These are phyloP conservation scores for Conopomorpha cramerella DNA, from an alignment of 1,140 invertebrate genomes.

Conservation along the genomic window DNA sequence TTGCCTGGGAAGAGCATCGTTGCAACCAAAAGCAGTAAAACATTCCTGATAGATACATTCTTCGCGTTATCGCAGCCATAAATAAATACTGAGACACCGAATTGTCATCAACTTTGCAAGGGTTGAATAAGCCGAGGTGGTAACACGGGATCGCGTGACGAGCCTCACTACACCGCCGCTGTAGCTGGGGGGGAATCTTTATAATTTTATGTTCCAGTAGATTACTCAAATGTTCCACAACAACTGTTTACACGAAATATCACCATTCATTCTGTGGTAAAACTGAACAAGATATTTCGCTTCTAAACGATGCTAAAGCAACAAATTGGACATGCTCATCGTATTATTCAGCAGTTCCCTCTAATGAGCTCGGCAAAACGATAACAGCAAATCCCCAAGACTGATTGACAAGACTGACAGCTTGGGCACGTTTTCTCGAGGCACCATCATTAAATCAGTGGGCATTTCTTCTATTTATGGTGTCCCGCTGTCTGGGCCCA, in stretches of 20 bases:
- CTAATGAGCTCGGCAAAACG: constrained; percentile 22
- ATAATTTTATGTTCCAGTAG: constrained; percentile 18
- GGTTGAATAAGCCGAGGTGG: too few species aligned
- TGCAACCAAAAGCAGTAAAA: too few species aligned
- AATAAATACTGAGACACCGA: too few species aligned
- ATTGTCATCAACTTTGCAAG: too few species aligned
- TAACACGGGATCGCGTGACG: constrained; percentile 39
- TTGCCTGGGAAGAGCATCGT: too few species aligned
- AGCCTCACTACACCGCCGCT: constrained; percentile 18
- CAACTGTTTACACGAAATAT: constrained; percentile 5
- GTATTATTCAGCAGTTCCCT: constrained; percentile 6
- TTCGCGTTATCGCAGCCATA: too few species aligned
- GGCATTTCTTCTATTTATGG: constrained; percentile 44
- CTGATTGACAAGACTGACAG: constrained; percentile 38
- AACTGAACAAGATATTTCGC: neutral
- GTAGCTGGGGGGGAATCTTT: constrained; percentile 30
- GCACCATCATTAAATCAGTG: constrained; percentile 32
- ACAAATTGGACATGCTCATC: neutral
- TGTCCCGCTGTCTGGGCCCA: constrained; percentile 27
- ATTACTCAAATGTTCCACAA: constrained; percentile 10
- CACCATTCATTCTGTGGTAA: neutral
- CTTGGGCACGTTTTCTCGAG: constrained; percentile 22
- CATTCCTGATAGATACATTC: too few species aligned
- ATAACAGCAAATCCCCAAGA: constrained; percentile 16
- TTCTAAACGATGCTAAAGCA: too few species aligned